phyloP scores from a whole-genome alignment of 2,113 vertebrate species.

The Cervus canadensis region DNA sequence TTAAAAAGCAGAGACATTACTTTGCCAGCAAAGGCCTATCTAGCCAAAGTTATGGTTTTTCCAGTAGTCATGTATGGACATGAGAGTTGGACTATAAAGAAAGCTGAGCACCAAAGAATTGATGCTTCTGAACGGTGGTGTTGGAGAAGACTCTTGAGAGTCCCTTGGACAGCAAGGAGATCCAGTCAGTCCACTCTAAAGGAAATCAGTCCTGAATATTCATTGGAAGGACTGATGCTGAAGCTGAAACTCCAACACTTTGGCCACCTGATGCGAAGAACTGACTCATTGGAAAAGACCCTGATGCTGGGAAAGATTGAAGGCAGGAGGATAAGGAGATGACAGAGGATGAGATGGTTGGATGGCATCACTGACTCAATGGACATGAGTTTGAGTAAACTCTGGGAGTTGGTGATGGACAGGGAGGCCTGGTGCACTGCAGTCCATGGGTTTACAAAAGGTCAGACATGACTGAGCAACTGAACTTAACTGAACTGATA shows the following conservation, averaged over 20 bases:
- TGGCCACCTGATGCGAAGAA: background rate
- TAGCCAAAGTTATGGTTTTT: background rate
- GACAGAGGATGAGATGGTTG: too few species aligned
- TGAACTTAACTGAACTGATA: background rate
- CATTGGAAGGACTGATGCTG: background rate
- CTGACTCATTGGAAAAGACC: background rate
- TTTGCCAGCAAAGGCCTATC: background rate
- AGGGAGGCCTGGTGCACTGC: too few species aligned
- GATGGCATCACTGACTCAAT: too few species aligned
- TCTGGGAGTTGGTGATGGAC: too few species aligned
- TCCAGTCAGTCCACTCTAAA: background rate
- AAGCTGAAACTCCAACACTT: background rate
- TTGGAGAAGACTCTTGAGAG: background rate
- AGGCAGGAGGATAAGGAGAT: too few species aligned
- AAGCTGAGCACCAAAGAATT: background rate
- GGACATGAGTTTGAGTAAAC: too few species aligned
- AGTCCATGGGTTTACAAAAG: too few species aligned
- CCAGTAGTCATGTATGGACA: background rate
- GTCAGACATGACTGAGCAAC: too few species aligned
- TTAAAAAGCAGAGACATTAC: background rate
- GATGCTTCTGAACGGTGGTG: background rate
- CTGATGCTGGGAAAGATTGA: background rate
- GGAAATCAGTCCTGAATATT: background rate
- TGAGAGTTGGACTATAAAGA: background rate
- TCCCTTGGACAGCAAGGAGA: background rate